Base-by-base conservation (phyloP, 2,888 invertebrate genomes). In the Hymenopus coronatus region DNA sequence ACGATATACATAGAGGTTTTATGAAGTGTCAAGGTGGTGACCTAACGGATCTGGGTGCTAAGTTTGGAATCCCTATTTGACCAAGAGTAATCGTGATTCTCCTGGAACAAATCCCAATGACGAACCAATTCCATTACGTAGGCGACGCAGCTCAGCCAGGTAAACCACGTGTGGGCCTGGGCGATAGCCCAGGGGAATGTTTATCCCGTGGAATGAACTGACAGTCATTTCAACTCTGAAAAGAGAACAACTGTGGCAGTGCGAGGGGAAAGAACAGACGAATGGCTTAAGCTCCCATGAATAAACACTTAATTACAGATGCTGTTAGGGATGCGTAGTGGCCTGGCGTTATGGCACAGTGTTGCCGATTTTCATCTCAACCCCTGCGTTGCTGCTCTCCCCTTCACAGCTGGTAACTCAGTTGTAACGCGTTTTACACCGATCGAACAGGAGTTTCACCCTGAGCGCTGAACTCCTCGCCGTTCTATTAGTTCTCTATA, bases 291-390 rank as follows among this genome's bases (percentile, higher is more conserved):
- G 54, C 54, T 25, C 54, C 25, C 54, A 25, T 70, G 54, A 70
- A 70, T 70, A 70, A 70, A 70, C 54, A 70, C 54, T 70, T 70
- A 70, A 70, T 70, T 70, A 70, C 54, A 70, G 54, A 70, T 70
- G 54, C 54, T 70, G 54, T 25, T 25, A 46, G 85, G 85, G 85
- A 85, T 85, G 85, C 46, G 40, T 40, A 40, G 40, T 40, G 25
- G 28, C 28, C 28, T 28, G 40, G 27, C 85, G 40, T 33, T 84
- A 84, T 84, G 84, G 85, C 14, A 54, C 85, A 15, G 46, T 54
- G 85, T 85, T 85, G 85, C 85, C 85, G 54, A 85, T 46, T 85
- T 85, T 46, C 40, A 27, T 85, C 85, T 46, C 84, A 70, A 20
- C 25, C 54, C 85, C 85, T 40, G 27, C 40, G 27, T 85, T 54